phyloP scores from a whole-genome alignment of 2,113 vertebrate genomes.

The Corydoras sp. region DNA sequence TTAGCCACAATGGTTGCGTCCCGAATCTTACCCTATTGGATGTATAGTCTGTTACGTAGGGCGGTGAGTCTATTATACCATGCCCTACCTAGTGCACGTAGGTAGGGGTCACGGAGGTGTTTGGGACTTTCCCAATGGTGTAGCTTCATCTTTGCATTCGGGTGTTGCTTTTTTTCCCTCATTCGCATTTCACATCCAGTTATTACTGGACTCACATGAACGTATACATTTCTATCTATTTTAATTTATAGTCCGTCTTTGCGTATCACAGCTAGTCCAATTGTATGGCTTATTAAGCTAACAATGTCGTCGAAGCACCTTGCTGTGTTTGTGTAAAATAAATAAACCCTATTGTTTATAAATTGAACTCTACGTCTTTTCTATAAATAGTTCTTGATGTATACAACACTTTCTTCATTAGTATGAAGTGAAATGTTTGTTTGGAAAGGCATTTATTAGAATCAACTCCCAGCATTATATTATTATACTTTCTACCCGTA shows the following conservation, averaged over 20 bases:
- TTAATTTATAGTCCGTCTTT: too few relatives aligned
- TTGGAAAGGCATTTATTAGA: neutral
- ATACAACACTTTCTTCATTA: too few relatives aligned
- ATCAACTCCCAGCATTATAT: neutral
- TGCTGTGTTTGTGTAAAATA: slow-evolving; percentile 13
- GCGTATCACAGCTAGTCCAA: too few relatives aligned
- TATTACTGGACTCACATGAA: too few relatives aligned
- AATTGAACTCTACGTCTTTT: neutral
- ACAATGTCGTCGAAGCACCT: slow-evolving; percentile 22
- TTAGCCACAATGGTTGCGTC: slow-evolving; percentile 16
- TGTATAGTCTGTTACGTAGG: neutral
- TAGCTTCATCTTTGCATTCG: slow-evolving; percentile 8
- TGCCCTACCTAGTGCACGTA: neutral
- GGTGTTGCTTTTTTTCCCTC: neutral
- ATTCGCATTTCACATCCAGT: neutral
- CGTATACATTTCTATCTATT: too few relatives aligned
- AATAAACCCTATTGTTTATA: slow-evolving; percentile 17
- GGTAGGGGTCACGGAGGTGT: neutral
- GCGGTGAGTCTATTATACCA: neutral
- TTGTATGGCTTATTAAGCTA: too few relatives aligned
- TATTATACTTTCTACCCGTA: slow-evolving; percentile 1
- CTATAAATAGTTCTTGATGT: too few relatives aligned
- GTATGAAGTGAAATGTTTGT: too few relatives aligned
- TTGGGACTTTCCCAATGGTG: neutral
- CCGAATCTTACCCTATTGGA: neutral